Base-by-base conservation (phyloP, 2,113 vertebrate species). In the Ptyas mucosa region DNA sequence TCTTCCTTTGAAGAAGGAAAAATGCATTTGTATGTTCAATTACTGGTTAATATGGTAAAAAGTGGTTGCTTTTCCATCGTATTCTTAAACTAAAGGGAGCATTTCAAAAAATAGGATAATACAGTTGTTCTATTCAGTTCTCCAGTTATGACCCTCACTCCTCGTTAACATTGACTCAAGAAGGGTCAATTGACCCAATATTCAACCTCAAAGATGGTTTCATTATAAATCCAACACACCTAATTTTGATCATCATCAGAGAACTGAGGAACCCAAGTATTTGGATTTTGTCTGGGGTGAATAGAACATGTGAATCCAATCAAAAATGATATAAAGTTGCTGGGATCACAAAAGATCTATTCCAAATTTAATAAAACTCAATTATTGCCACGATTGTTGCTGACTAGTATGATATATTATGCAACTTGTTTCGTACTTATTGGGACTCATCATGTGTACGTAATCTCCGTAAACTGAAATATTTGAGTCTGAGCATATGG, bases 1-100 rank as follows among this genome's bases (percentile, higher is more conserved):
- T 0, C 0, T 14, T 85, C 0, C 1, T n/a, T 39, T 89, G 23
- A 39, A 85, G 94, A 55, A 3, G 5, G 5, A 0, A 81, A 85
- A 90, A 10, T 34, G 0, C 43, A 94, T 20, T 34, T 85, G 43
- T 20, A 64, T 61, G 94, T 15, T 11, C 55, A 52, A 39, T 39
- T 39, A 3, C 5, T 49, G 1, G 39, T 51, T n/a, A 58, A 91
- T 34, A 61, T 18, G 34, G 24, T 15, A 46, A 88, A 53, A 39
- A 6, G 21, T 69, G 86, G 8, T n/a, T 43, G 29, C 64, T 46
- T 20, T 87, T 21, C 12, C 20, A 29, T 8, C 29, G 23, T 29
- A 15, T 18, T 86, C 34, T 58, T 85, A 91, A 81, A 52, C 34
- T 46, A 90, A 81, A 86, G 21, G 53, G 26, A 69, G 46, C 23